Conservation (phyloP, 2,113 vertebrate species). For the Gymnogyps californianus region DNA sequence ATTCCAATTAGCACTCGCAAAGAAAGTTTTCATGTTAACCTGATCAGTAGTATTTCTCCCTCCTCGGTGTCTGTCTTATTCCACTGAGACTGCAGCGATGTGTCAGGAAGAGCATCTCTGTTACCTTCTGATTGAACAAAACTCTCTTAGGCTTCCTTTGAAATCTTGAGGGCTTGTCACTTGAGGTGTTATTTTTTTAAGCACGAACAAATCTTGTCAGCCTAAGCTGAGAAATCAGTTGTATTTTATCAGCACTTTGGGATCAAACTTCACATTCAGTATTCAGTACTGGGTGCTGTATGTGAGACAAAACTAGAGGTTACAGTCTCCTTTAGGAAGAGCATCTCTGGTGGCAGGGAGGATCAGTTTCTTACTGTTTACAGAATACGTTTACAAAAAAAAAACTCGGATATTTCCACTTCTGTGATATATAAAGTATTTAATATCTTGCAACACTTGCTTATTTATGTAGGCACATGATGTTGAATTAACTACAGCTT, state of each 20-base stretch:
- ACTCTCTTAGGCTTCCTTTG: conserved; percentile 59
- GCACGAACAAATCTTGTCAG: conserved; percentile 51
- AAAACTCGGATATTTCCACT: background rate
- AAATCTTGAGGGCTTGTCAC: conserved; percentile 66
- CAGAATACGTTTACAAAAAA: background rate
- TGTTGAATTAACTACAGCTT: conserved; percentile 6
- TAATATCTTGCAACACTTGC: background rate
- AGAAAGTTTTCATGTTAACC: conserved; percentile 32
- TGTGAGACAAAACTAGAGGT: background rate
- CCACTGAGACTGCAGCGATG: conserved; percentile 7
- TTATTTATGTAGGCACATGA: background rate
- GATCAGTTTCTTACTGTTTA: background rate
- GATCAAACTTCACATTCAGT: conserved; percentile 22
- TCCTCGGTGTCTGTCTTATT: conserved; percentile 38
- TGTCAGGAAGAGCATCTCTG: conserved; percentile 52
- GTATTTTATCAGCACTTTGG: conserved; percentile 32
- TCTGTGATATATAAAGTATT: background rate
- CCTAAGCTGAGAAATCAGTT: conserved; percentile 14
- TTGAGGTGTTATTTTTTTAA: conserved; percentile 63
- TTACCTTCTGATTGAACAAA: conserved; percentile 63
- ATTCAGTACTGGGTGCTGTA: conserved; percentile 12
- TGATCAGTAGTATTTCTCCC: conserved; percentile 21
- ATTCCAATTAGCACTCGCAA: conserved; percentile 49
- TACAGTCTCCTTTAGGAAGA: background rate
- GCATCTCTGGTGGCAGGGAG: background rate